These are phyloP conservation scores for Dolichoris vasculosae DNA, from an alignment of 1,140 invertebrate species.

Conservation along the genomic window DNA sequence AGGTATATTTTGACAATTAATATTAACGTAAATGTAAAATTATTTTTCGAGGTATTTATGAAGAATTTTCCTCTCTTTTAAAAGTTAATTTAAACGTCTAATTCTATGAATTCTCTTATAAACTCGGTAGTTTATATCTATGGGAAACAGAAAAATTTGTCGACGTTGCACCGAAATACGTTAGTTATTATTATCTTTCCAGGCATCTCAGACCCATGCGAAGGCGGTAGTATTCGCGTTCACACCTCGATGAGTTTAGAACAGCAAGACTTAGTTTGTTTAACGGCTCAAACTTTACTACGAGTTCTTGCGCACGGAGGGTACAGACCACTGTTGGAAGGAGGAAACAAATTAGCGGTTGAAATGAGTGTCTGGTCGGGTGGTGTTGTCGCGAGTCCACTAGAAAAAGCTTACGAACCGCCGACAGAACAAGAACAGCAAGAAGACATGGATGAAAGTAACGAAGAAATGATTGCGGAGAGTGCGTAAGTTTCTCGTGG, in stretches of 20 bases:
- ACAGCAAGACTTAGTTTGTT: conserved; percentile 94
- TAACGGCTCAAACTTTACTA: conserved; percentile 90
- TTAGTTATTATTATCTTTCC: conserved; percentile 50
- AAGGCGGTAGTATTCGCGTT: conserved; percentile 90
- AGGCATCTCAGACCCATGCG: conserved; percentile 94
- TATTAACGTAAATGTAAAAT: neutral
- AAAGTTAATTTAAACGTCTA: too few species aligned
- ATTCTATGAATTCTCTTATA: too few species aligned
- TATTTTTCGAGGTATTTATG: too few species aligned
- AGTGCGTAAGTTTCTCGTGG: conserved; percentile 60
- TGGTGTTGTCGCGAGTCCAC: conserved; percentile 93
- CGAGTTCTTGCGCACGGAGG: conserved; percentile 93
- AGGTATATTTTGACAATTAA: conserved; percentile 73
- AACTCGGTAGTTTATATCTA: too few species aligned
- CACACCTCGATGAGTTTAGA: conserved; percentile 94
- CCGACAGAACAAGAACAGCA: conserved; percentile 78
- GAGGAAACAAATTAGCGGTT: conserved; percentile 78
- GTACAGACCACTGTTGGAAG: conserved; percentile 91
- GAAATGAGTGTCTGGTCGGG: conserved; percentile 93
- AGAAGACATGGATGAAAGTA: conserved; percentile 75
- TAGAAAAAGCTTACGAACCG: conserved; percentile 91
- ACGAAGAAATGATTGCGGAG: conserved; percentile 77
- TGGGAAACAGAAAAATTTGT: too few species aligned
- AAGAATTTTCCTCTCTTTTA: too few species aligned
- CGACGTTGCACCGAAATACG: too few species aligned